A percentile compares a stretch with the other conserved stretches of the same genome.
phyloP scores from a whole-genome alignment of 1,140 invertebrate species.

The Drosophila biarmipes region DNA sequence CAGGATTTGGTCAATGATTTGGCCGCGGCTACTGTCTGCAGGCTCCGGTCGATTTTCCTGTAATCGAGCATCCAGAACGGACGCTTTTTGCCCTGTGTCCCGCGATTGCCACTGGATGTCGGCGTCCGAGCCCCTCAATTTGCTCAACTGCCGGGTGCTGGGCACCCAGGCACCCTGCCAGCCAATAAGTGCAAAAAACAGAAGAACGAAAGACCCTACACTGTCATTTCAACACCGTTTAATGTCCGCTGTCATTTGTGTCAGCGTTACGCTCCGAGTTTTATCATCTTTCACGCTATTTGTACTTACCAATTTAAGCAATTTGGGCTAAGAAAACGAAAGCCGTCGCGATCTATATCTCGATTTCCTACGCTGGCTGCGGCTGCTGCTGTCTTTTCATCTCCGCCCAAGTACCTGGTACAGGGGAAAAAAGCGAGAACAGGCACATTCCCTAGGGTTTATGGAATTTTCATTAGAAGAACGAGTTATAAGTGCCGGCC shows the following conservation, averaged over 20 bases:
- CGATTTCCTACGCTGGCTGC: slow-evolving; percentile 13
- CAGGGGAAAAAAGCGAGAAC: not conserved
- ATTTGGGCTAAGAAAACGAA: slow-evolving; percentile 49
- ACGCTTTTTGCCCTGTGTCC: slow-evolving; percentile 1
- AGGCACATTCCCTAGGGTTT: slow-evolving; percentile 36
- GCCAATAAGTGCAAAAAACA: slow-evolving; percentile 31
- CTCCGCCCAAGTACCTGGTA: not conserved
- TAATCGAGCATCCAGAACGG: slow-evolving; percentile 21
- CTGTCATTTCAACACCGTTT: slow-evolving; percentile 59
- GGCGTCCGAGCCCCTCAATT: slow-evolving; percentile 29
- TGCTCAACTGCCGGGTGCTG: slow-evolving; percentile 15
- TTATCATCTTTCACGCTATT: slow-evolving; percentile 46
- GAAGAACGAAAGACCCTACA: slow-evolving; percentile 14
- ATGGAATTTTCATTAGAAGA: slow-evolving; percentile 47
- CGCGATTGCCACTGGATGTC: slow-evolving; percentile 38
- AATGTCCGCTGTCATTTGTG: slow-evolving; percentile 56
- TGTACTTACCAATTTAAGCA: slow-evolving; percentile 45
- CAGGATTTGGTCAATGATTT: slow-evolving; percentile 50
- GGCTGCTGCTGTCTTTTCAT: not conserved
- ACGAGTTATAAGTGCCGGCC: slow-evolving; percentile 22
- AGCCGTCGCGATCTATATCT: slow-evolving; percentile 45
- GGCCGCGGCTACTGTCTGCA: slow-evolving; percentile 37
- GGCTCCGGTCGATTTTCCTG: slow-evolving; percentile 19
- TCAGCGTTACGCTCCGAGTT: slow-evolving; percentile 42
- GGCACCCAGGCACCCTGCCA: not conserved